Base-by-base conservation (phyloP, 2,797 vertebrate genomes). In the Sebastes diploproa region DNA sequence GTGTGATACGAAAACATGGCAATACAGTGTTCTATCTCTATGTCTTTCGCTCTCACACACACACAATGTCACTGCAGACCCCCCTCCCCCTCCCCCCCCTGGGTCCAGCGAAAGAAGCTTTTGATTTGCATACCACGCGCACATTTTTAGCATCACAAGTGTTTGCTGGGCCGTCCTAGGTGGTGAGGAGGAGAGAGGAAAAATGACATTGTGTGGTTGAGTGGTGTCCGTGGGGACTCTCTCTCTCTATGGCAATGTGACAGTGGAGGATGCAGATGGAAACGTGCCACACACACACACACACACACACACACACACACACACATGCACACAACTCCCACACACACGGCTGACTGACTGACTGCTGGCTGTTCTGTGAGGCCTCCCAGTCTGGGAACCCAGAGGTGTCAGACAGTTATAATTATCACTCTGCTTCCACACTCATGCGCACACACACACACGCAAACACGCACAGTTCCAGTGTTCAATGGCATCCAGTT, bases 341-440 rank as follows among this genome's bases (percentile, higher is more conserved):
- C 67, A 60, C 38, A 79, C 74, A 38, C 29, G 32, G 32, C 50
- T 82, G 89, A 83, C 77, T 78, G 86, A 87, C 85, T 88, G 86
- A 87, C 82, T 85, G 67, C 67, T 70, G 68, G 88, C 88, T 91
- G 90, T 89, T 90, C 84, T 83, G 86, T 55, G 80, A 90, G 87
- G 84, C 88, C 91, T 88, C 87, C 88, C 87, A 87, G 92, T 86
- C 89, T 93, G 89, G 85, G 89, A 91, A 90, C 90, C 90, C 83
- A 80, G 80, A 91, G 88, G 92, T 94, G 92, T 91, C 90, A 94
- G 92, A 93, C 93, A 89, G 90, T 91, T 90, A 94, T 90, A 93
- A 93, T 93, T 93, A 92, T 92, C 90, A 85, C 88, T 92, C 81
- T 76, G 81, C 85, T 85, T 78, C 46, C 77, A 77, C 71, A 78